Evolutionary conservation across 2,113 vertebrate genomes (phyloP).

Genomic region (Neolamprologus sp.): DNA sequence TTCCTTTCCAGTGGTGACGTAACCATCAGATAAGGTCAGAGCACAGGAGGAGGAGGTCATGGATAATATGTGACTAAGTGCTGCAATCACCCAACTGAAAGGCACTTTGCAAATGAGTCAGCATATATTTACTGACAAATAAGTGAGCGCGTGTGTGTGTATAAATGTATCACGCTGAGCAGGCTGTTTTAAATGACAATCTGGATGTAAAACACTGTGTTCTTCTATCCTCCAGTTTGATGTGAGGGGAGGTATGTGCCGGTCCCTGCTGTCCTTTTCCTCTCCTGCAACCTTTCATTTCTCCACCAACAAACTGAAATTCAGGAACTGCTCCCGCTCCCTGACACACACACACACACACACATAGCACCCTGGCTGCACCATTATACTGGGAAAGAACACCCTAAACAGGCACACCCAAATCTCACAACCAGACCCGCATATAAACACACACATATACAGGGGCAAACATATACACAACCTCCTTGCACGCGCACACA

Average conservation of each 20-base stretch:
- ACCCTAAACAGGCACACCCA: conserved; percentile 67
- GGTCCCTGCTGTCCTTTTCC: neutral
- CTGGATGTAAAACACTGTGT: neutral
- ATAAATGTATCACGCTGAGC: neutral
- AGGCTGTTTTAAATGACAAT: neutral
- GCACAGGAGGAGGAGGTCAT: conserved; percentile 27
- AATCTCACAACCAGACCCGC: conserved; percentile 49
- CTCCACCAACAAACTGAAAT: conserved; percentile 1
- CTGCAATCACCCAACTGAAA: conserved; percentile 51
- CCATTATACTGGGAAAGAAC: conserved; percentile 56
- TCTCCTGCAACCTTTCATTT: conserved; percentile 15
- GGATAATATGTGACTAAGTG: conserved; percentile 66
- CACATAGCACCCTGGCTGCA: conserved; percentile 36
- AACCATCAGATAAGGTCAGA: conserved; percentile 59
- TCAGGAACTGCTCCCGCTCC: conserved; percentile 20
- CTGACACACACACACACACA: neutral
- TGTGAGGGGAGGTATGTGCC: conserved; percentile 3
- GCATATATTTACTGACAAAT: conserved; percentile 33
- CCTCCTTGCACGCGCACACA: neutral
- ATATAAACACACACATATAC: conserved; percentile 14
- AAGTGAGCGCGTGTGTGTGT: neutral
- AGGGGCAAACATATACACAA: conserved; percentile 5
- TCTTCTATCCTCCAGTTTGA: neutral
- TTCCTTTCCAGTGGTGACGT: conserved; percentile 59
- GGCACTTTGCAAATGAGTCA: conserved; percentile 50